A percentile compares a stretch with the other conserved stretches of the same genome.
phyloP scores from a whole-genome alignment of 2,888 invertebrate genomes.

The Drosophila quinaria region DNA sequence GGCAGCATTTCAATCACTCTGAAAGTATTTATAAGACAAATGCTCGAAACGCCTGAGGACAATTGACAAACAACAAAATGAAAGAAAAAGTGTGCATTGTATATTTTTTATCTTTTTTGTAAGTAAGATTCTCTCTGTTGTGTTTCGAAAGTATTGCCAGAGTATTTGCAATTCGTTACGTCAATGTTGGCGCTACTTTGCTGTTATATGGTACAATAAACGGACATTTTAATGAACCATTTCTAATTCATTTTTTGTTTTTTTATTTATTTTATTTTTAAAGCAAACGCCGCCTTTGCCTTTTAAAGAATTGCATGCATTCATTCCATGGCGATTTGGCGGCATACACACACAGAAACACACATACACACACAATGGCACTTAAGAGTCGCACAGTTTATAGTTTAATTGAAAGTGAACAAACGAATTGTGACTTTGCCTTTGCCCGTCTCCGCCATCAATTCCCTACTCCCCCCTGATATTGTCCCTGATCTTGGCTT shows the following conservation, averaged over 20 bases:
- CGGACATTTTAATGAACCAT: conserved; percentile 49
- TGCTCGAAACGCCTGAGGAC: conserved; percentile 13
- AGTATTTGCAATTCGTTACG: conserved; percentile 38
- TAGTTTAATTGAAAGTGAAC: conserved; percentile 54
- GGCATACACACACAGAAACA: conserved; percentile 15
- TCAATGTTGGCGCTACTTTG: conserved; percentile 4
- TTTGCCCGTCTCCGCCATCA: neutral
- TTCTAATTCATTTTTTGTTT: conserved; percentile 24
- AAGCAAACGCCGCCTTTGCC: conserved; percentile 38
- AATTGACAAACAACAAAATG: conserved; percentile 1
- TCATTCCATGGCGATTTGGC: conserved; percentile 33
- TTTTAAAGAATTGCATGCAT: conserved; percentile 45
- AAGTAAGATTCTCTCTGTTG: neutral
- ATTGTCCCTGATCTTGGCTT: conserved; percentile 33
- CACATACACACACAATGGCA: conserved; percentile 18
- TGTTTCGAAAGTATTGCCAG: conserved; percentile 21
- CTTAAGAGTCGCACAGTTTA: conserved; percentile 32
- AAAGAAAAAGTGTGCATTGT: neutral
- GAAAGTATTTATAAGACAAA: conserved; percentile 29
- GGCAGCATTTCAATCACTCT: conserved; percentile 34
- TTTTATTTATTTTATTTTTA: conserved; percentile 41
- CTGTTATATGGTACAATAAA: conserved; percentile 20
- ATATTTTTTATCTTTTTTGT: neutral
- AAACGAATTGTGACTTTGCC: conserved; percentile 44
- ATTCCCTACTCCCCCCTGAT: neutral